phyloP scores from a whole-genome alignment of 1,140 invertebrate species.

The Colletes latitarsis region DNA sequence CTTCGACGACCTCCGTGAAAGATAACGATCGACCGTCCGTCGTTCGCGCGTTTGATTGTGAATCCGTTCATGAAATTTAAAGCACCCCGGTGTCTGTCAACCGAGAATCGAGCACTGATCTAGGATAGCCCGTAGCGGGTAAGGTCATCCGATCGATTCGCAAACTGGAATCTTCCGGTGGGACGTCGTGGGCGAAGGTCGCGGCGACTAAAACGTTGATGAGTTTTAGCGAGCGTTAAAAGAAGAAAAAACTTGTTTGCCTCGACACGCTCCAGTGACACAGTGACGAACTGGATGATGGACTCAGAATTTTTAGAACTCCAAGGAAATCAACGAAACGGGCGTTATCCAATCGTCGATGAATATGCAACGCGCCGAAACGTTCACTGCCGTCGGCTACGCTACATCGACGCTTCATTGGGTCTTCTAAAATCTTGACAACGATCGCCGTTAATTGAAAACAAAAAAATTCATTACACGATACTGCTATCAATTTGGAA shows the following conservation, averaged over 20 bases:
- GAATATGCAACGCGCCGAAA: neutral
- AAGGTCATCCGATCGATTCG: conserved; percentile 32
- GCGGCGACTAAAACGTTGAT: neutral
- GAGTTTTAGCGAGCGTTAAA: neutral
- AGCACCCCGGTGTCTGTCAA: neutral
- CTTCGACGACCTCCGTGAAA: too few species aligned
- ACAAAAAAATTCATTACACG: neutral
- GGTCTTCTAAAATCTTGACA: neutral
- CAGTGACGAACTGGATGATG: conserved; percentile 1
- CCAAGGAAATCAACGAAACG: conserved; percentile 14
- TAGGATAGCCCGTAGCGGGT: conserved; percentile 16
- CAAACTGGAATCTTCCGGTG: conserved; percentile 32
- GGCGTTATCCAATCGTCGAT: neutral
- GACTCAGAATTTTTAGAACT: conserved; percentile 2
- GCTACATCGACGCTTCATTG: neutral
- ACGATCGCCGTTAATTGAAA: too few species aligned
- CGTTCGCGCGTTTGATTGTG: too few species aligned
- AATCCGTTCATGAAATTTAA: neutral
- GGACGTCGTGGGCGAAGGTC: conserved; percentile 19
- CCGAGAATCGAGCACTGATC: conserved; percentile 16
- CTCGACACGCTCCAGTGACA: conserved; percentile 44
- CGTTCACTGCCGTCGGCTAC: neutral
- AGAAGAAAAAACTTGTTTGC: conserved; percentile 46
- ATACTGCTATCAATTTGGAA: neutral
- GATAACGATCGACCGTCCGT: too few species aligned